phyloP scores from a whole-genome alignment of 2,888 invertebrate species.

The Synanthedon tipuliformis region DNA sequence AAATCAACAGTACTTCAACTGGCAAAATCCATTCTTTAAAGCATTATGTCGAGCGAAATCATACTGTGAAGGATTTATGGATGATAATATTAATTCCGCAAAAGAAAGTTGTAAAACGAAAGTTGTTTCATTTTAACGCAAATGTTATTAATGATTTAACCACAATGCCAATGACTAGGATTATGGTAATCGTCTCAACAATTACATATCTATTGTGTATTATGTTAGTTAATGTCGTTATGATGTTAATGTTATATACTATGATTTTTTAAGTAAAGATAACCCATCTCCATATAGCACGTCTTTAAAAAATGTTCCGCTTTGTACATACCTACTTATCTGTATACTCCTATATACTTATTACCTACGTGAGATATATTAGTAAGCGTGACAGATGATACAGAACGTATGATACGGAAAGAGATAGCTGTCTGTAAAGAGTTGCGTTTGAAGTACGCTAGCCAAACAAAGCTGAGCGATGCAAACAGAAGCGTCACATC shows the following conservation, averaged over 20 bases:
- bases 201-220: background rate
- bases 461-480: too few relatives aligned
- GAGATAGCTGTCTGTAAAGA: too few relatives aligned
- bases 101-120: slow-evolving; percentile 33
- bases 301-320: too few relatives aligned
- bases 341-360: too few relatives aligned
- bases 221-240: background rate
- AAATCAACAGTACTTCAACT: background rate
- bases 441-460: too few relatives aligned
- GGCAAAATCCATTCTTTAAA: background rate
- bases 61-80: slow-evolving; percentile 20
- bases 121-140: slow-evolving; percentile 23
- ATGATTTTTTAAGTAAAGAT: too few relatives aligned
- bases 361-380: too few relatives aligned
- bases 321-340: too few relatives aligned
- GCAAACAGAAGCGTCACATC: too few relatives aligned
- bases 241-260: background rate
- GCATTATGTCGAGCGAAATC: slow-evolving; percentile 14
- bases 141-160: slow-evolving; percentile 19
- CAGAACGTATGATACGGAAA: too few relatives aligned
- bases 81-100: slow-evolving; percentile 12
- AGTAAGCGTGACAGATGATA: too few relatives aligned
- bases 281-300: too few relatives aligned
- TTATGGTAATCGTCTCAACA: slow-evolving; percentile 10
- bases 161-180: slow-evolving; percentile 26